These are phyloP conservation scores for Zenarchopterus dispar DNA, from an alignment of 2,797 vertebrate species.

Conservation along the genomic window DNA sequence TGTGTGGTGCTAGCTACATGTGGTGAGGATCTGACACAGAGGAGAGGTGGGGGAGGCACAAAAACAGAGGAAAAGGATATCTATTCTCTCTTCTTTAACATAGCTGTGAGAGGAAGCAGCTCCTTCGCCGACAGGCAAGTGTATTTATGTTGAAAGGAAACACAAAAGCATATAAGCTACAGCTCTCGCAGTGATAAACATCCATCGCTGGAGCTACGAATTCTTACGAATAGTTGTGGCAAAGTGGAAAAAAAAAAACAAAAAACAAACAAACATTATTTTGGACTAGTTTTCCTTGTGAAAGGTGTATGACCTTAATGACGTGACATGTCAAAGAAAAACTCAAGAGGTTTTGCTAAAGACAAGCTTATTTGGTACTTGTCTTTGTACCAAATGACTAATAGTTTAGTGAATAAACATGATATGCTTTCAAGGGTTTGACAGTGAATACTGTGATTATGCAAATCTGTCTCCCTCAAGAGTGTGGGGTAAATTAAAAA, in stretches of 20 bases:
- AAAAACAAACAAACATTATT: no score
- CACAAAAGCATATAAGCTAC: conserved; percentile 46
- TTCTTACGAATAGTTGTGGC: conserved; percentile 11
- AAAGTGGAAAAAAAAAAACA: conserved; percentile 1
- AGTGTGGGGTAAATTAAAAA: conserved; percentile 49
- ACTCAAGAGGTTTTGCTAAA: conserved; percentile 44
- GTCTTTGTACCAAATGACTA: conserved; percentile 63
- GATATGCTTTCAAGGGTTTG: conserved; percentile 67
- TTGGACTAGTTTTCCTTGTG: conserved; percentile 1
- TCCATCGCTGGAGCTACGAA: conserved; percentile 28
- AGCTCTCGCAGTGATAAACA: conserved; percentile 37
- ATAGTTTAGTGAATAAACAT: conserved; percentile 70
- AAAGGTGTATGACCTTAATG: conserved; percentile 47
- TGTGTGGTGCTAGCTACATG: conserved; percentile 63
- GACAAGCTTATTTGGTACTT: conserved; percentile 52
- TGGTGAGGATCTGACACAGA: conserved; percentile 57
- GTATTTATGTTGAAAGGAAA: conserved; percentile 71
- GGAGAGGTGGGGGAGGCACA: conserved; percentile 59
- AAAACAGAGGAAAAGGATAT: conserved; percentile 42
- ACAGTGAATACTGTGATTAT: conserved; percentile 72
- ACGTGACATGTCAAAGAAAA: conserved; percentile 30
- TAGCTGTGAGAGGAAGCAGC: conserved; percentile 57
- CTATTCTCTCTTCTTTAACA: conserved; percentile 55
- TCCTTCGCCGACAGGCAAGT: conserved; percentile 60
- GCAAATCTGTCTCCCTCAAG: conserved; percentile 60